Evolutionary conservation across 2,113 vertebrate species (phyloP).

Genomic region (Collichthys lucidus): DNA sequence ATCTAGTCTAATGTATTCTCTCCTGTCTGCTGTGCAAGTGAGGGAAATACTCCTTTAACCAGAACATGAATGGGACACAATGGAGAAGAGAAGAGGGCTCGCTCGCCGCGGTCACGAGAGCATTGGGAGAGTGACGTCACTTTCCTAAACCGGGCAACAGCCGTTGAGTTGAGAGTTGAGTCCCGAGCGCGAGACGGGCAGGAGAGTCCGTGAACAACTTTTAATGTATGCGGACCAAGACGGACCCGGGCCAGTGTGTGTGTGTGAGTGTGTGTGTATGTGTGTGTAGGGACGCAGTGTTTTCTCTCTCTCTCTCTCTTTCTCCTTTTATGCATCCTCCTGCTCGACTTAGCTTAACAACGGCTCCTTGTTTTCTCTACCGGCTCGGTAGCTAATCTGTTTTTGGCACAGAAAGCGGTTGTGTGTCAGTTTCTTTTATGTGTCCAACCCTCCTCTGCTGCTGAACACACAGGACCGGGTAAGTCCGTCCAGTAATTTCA

Average conservation of each 20-base stretch:
- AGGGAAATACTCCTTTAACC: slow-evolving; percentile 47
- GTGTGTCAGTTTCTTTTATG: slow-evolving; percentile 48
- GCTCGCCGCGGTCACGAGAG: slow-evolving; percentile 66
- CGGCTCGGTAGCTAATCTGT: slow-evolving; percentile 28
- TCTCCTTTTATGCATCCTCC: slow-evolving; percentile 39
- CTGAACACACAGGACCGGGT: slow-evolving; percentile 59
- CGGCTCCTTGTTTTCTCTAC: slow-evolving; percentile 28
- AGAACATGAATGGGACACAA: slow-evolving; percentile 65
- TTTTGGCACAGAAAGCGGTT: slow-evolving; percentile 43
- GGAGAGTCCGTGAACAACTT: slow-evolving; percentile 67
- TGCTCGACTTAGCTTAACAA: slow-evolving; percentile 5
- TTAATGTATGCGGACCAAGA: slow-evolving; percentile 66
- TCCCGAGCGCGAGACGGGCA: slow-evolving; percentile 41
- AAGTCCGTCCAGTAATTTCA: slow-evolving; percentile 62
- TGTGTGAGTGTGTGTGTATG: neutral
- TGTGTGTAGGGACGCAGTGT: neutral
- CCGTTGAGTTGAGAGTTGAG: slow-evolving; percentile 57
- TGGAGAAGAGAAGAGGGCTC: slow-evolving; percentile 43
- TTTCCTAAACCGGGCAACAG: slow-evolving; percentile 74
- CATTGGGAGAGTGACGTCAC: slow-evolving; percentile 80
- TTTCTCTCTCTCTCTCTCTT: slow-evolving; percentile 5
- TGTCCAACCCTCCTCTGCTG: slow-evolving; percentile 38
- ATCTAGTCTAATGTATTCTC: neutral
- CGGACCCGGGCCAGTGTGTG: slow-evolving; percentile 26
- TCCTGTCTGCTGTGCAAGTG: neutral